Percentiles rank a stretch among this genome's conserved stretches.
phyloP scores from a whole-genome alignment of 2,113 vertebrate species.

The Dissostichus mawsoni region DNA sequence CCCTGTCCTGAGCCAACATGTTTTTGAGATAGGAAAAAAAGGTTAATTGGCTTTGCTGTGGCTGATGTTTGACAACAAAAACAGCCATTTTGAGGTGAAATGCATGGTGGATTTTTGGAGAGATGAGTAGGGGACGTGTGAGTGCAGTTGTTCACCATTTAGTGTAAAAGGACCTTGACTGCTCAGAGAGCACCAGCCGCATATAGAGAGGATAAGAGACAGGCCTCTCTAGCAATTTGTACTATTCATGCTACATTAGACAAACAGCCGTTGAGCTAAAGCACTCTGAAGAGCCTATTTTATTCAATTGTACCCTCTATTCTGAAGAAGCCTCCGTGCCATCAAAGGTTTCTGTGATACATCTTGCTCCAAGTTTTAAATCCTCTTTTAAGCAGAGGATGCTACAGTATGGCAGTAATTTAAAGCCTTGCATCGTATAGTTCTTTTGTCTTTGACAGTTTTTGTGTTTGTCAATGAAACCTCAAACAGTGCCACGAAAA shows the following conservation, averaged over 20 bases:
- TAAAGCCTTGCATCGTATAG: background rate
- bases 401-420: constrained; percentile 6
- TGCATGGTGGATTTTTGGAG: constrained; percentile 8
- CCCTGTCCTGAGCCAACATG: constrained; percentile 30
- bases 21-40: constrained; percentile 6
- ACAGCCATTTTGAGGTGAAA: constrained; percentile 31
- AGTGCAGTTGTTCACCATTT: constrained; percentile 37
- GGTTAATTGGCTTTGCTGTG: constrained; percentile 48
- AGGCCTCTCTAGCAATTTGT: constrained; percentile 66
- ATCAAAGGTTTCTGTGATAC: constrained; percentile 30
- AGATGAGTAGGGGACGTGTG: constrained; percentile 45
- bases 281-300: constrained; percentile 50
- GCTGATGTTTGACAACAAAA: constrained; percentile 36
- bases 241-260: constrained; percentile 76
- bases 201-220: constrained; percentile 63
- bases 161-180: constrained; percentile 51
- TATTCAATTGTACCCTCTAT: constrained; percentile 51
- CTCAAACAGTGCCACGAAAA: constrained; percentile 11
- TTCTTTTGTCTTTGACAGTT: constrained; percentile 7
- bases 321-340: constrained; percentile 29
- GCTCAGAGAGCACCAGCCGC: constrained; percentile 38
- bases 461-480: constrained; percentile 34
- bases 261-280: constrained; percentile 61
- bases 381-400: background rate
- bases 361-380: constrained; percentile 21